These are phyloP conservation scores for Etia nguti DNA, from an alignment of 2,113 vertebrate genomes.

Conservation along the genomic window DNA sequence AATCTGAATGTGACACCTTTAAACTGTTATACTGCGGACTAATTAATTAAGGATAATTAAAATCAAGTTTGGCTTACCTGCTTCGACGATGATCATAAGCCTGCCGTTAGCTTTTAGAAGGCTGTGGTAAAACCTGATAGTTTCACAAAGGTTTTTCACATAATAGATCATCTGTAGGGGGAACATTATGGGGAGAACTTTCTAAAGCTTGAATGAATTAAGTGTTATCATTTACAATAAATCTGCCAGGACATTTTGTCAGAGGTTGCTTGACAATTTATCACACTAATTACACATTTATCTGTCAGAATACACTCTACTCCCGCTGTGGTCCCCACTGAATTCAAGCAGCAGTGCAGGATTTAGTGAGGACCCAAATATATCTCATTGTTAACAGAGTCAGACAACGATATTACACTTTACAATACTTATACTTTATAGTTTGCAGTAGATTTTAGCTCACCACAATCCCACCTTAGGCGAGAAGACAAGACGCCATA, in stretches of 20 bases:
- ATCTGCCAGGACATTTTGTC: background rate
- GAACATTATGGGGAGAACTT: background rate
- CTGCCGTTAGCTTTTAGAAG: conserved; percentile 66
- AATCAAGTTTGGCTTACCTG: conserved; percentile 49
- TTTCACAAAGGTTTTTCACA: conserved; percentile 60
- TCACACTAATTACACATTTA: background rate
- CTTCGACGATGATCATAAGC: conserved; percentile 74
- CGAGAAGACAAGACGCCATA: background rate
- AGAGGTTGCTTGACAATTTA: background rate
- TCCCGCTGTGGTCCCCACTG: background rate
- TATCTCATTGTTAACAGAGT: background rate
- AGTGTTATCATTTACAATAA: background rate
- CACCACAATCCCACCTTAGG: background rate
- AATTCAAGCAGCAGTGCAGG: background rate
- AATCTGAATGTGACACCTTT: background rate
- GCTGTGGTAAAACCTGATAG: conserved; percentile 75
- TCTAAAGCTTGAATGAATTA: background rate
- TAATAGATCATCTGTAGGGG: conserved; percentile 74
- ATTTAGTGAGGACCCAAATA: background rate
- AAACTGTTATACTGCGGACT: background rate
- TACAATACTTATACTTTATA: background rate
- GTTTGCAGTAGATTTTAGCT: background rate
- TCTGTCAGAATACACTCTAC: background rate
- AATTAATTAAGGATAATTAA: background rate
- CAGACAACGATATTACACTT: background rate